Evolutionary conservation across 2,113 vertebrate species (phyloP).

Genomic region (Prochilodus magdalenae): DNA sequence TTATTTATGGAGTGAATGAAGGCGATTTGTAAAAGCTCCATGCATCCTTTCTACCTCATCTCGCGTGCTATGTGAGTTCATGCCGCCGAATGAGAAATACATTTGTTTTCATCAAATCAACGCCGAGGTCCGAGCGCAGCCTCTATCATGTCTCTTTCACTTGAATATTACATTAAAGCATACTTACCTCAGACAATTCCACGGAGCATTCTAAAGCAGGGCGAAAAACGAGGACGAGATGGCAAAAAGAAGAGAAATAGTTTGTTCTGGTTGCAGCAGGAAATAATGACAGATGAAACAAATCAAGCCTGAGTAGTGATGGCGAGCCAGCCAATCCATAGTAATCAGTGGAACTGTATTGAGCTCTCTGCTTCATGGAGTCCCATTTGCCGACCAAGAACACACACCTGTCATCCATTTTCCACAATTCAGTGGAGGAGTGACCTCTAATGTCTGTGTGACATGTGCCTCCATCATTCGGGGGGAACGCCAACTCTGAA

Average conservation of each 20-base stretch:
- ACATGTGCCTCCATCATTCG: conserved; percentile 29
- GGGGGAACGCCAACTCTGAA: not conserved
- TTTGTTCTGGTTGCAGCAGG: conserved; percentile 62
- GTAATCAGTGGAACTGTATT: conserved; percentile 76
- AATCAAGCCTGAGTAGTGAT: conserved; percentile 74
- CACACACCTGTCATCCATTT: conserved; percentile 71
- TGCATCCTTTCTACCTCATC: not conserved
- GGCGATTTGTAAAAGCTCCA: not conserved
- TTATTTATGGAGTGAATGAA: not conserved
- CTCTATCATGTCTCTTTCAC: conserved; percentile 7
- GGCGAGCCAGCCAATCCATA: conserved; percentile 70
- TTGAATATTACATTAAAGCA: conserved; percentile 32
- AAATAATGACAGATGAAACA: conserved; percentile 77
- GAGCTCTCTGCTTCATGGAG: conserved; percentile 71
- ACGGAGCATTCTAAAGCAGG: conserved; percentile 26
- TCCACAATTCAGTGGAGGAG: conserved; percentile 59
- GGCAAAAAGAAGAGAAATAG: conserved; percentile 40
- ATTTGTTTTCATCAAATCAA: conserved; percentile 4
- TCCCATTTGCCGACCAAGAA: conserved; percentile 74
- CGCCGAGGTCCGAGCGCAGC: not conserved
- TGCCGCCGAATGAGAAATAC: not conserved
- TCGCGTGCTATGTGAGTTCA: not conserved
- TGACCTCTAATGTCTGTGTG: conserved; percentile 42
- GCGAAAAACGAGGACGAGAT: conserved; percentile 9
- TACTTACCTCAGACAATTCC: conserved; percentile 45